A percentile compares a stretch with the other conserved stretches of the same genome.
Conservation (phyloP, 2,888 invertebrate genomes). For the Meganola albula region DNA sequence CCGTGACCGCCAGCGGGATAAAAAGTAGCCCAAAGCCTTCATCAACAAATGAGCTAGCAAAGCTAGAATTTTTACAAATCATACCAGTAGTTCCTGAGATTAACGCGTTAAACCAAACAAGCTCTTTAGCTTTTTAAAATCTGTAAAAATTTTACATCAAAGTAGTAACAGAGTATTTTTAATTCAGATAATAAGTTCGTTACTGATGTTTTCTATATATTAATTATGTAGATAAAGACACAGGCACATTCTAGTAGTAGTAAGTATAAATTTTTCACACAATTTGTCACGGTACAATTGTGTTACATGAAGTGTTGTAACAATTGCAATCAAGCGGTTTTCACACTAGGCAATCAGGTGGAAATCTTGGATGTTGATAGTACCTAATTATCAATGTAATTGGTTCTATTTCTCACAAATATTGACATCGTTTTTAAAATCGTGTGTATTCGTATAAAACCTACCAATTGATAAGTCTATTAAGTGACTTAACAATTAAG, state of each 20-base stretch:
- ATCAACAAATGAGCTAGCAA: too few relatives aligned
- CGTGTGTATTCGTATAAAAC: too few relatives aligned
- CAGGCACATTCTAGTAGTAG: slow-evolving; percentile 4
- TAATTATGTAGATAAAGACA: slow-evolving; percentile 14
- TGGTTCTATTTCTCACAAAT: too few relatives aligned
- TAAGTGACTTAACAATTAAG: too few relatives aligned
- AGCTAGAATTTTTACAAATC: background rate
- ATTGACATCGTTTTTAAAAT: too few relatives aligned
- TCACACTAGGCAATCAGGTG: slow-evolving; percentile 9
- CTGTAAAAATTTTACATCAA: background rate
- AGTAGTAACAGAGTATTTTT: too few relatives aligned
- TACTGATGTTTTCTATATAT: too few relatives aligned
- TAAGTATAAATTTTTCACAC: slow-evolving; percentile 27
- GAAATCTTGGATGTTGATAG: background rate
- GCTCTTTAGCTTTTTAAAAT: background rate
- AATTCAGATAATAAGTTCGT: too few relatives aligned
- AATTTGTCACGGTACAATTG: slow-evolving; percentile 27
- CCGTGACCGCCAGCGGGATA: too few relatives aligned
- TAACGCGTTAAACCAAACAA: background rate
- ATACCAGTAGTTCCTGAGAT: background rate
- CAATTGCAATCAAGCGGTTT: slow-evolving; percentile 12
- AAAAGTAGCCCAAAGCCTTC: background rate
- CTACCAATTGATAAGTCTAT: too few relatives aligned
- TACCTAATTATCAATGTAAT: too few relatives aligned
- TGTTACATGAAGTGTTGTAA: slow-evolving; percentile 17